Base-by-base conservation (phyloP, 1,140 invertebrate genomes). In the Heliconius congener region DNA sequence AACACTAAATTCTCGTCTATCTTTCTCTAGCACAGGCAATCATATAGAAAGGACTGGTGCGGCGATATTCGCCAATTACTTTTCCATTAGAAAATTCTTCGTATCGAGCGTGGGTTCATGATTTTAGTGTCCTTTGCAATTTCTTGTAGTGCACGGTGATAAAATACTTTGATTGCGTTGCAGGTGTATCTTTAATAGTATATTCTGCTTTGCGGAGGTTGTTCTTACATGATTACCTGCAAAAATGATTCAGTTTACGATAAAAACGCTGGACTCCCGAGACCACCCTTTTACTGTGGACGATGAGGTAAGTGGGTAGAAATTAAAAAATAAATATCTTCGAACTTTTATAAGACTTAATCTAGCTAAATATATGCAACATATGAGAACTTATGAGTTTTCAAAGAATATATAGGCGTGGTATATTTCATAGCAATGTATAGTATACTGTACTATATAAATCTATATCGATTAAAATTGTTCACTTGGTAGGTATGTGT, bases 191-290 rank as follows among this genome's bases (percentile, higher is more conserved):
- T 74, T 30, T 55, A 23, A 74, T 19, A 52, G 52, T 57, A 76
- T 42, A 37, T 78, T 66, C 74, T 72, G 60, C 76, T 79, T 75
- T 19, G 71, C 70, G 27, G 77, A 71, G 81, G 74, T 76, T 79
- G 80, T 79, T 72, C 30, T 66, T 66, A 66, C 81, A 79, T 82
- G 77, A 76, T 82, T 82, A 66, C 60, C 37, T 30, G 52, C 8
- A 73, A 89, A 86, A 83, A 89, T 91, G 88, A 89, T 91, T 84
- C 83, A 91, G 8, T 87, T 92, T 83, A 90, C 85, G 13, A 88
- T 99, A 66, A 99, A 99, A 95, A 99, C 98, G 37, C 95, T 99
- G 84, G 98, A 99, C 96, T 98, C 98, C 11, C 97, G 97, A 88
- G 98, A 98, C 95, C 98, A 98, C 92, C 95, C 95, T 39, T 99